Percentiles rank a stretch among this genome's conserved stretches.
phyloP scores from a whole-genome alignment of 64 coral and sea anemone species.

The Pachyseris speciosa region DNA sequence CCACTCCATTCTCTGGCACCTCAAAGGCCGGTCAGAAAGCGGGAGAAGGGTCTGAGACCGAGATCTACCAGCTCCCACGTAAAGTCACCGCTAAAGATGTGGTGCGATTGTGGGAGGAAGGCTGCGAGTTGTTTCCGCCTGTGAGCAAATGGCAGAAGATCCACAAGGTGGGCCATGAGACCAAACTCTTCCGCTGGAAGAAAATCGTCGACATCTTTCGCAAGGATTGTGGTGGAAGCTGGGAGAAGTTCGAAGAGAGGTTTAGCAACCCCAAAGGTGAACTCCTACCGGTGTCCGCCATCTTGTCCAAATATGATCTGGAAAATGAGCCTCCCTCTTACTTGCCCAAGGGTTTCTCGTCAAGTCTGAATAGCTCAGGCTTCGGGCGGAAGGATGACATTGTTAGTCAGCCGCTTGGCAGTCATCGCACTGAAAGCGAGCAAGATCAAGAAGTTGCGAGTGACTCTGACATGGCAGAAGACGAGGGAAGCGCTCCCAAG shows the following conservation, averaged over 20 bases:
- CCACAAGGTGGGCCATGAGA: slow-evolving; percentile 97
- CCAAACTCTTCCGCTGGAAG: slow-evolving; percentile 99
- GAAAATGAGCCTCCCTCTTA: slow-evolving; percentile 85
- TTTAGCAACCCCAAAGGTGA: slow-evolving; percentile 89
- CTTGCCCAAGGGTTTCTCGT: slow-evolving; percentile 28
- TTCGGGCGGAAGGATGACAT: neutral
- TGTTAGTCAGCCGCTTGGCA: neutral
- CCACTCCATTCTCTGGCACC: slow-evolving; percentile 48
- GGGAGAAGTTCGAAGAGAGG: slow-evolving; percentile 92
- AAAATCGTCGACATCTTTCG: slow-evolving; percentile 98
- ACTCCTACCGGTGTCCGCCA: slow-evolving; percentile 89
- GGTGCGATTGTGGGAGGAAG: slow-evolving; percentile 92
- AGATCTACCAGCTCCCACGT: slow-evolving; percentile 87
- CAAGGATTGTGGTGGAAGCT: slow-evolving; percentile 87
- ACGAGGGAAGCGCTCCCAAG: slow-evolving; percentile 8
- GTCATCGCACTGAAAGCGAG: neutral
- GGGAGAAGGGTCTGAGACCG: slow-evolving; percentile 60
- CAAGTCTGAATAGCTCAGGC: neutral
- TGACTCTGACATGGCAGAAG: slow-evolving; percentile 53
- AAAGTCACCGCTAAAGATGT: slow-evolving; percentile 97
- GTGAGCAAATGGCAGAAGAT: slow-evolving; percentile 95
- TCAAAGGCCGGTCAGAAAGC: slow-evolving; percentile 6
- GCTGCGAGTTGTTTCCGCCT: slow-evolving; percentile 89
- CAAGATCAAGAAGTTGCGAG: slow-evolving; percentile 4
- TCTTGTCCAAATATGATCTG: slow-evolving; percentile 94